Conservation (phyloP, 1,140 invertebrate genomes). For the Temnothorax longispinosus region DNA sequence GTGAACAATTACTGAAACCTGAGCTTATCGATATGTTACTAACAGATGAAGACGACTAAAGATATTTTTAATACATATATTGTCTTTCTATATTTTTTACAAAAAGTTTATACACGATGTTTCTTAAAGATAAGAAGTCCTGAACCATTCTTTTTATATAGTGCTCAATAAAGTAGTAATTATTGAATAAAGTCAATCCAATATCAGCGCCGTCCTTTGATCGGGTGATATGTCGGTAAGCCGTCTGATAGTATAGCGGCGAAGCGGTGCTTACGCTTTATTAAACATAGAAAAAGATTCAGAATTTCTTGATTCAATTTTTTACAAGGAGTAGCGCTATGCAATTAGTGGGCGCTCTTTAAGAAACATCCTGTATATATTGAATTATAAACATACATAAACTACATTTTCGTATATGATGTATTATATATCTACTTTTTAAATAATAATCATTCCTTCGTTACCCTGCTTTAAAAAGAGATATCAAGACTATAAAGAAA, state of each 20-base stretch:
- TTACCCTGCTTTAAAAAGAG: neutral
- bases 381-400: constrained; percentile 5
- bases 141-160: no score
- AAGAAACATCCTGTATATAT: neutral
- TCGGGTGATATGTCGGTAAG: no score
- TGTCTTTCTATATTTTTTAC: constrained; percentile 43
- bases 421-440: constrained; percentile 4
- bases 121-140: neutral
- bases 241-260: no score
- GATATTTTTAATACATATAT: neutral
- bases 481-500: neutral
- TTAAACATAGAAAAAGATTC: no score
- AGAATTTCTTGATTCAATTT: no score
- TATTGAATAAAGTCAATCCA: no score
- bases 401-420: neutral
- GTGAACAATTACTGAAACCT: constrained; percentile 88
- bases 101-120: no score
- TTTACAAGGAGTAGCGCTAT: no score
- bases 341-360: no score
- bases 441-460: constrained; percentile 1
- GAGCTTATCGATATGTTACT: constrained; percentile 90
- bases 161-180: no score
- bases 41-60: constrained; percentile 85
- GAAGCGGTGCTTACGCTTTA: no score
- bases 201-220: no score